Evolutionary conservation across 2,888 invertebrate genomes (phyloP).

Genomic region (Gastrophysa polygoni): DNA sequence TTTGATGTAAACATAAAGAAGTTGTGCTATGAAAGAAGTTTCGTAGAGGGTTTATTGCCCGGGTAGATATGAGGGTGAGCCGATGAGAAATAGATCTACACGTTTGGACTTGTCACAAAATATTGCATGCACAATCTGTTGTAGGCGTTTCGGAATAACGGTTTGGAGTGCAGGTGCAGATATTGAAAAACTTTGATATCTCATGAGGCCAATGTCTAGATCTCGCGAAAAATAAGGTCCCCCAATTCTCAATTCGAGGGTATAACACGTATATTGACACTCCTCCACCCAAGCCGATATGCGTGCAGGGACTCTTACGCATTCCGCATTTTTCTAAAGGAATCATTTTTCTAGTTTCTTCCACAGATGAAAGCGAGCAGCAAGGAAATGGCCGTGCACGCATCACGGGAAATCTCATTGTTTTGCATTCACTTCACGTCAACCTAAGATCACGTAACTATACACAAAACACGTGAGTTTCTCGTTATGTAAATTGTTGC

Average conservation of each 20-base stretch:
- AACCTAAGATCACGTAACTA: slow-evolving; percentile 46
- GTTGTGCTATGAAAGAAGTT: slow-evolving; percentile 38
- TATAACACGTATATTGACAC: too few relatives aligned
- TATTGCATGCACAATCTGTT: slow-evolving; percentile 50
- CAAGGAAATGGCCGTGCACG: slow-evolving; percentile 38
- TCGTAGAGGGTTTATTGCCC: slow-evolving; percentile 38
- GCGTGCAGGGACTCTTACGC: slow-evolving; percentile 2
- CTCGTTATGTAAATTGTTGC: slow-evolving; percentile 48
- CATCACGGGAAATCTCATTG: slow-evolving; percentile 44
- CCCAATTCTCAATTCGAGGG: too few relatives aligned
- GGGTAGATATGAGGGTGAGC: slow-evolving; percentile 46
- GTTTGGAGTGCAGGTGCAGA: not conserved
- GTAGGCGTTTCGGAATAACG: slow-evolving; percentile 35
- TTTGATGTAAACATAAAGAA: slow-evolving; percentile 35
- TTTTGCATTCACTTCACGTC: slow-evolving; percentile 44
- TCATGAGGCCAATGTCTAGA: not conserved
- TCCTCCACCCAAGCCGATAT: not conserved
- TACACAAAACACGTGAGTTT: slow-evolving; percentile 47
- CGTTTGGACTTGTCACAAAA: slow-evolving; percentile 50
- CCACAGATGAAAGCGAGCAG: slow-evolving; percentile 38
- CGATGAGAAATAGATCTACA: slow-evolving; percentile 47
- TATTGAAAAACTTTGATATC: not conserved
- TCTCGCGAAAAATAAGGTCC: not conserved
- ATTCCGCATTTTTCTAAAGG: slow-evolving; percentile 7
- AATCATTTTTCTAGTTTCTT: slow-evolving; percentile 17